Evolutionary conservation across 2,113 vertebrate species (phyloP).

Genomic region (Rhombomys opimus): DNA sequence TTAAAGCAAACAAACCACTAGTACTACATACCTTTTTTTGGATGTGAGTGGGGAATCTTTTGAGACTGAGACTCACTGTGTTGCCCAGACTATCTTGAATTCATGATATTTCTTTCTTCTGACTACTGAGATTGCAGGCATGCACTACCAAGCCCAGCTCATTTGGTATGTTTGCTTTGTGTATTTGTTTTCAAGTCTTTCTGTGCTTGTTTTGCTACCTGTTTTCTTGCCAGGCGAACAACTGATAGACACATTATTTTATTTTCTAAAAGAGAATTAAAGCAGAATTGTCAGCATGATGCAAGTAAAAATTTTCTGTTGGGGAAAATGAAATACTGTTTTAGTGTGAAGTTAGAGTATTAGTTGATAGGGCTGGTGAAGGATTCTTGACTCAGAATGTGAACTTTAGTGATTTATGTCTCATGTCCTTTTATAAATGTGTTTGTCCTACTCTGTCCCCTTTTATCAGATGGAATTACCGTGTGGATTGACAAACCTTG

Average conservation of each 20-base stretch:
- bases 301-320: background rate
- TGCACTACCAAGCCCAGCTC: background rate
- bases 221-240: background rate
- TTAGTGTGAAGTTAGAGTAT: conserved; percentile 17
- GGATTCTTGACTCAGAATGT: conserved; percentile 29
- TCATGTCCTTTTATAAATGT: conserved; percentile 37
- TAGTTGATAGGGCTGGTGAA: conserved; percentile 30
- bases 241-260: background rate
- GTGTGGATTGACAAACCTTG: conserved; percentile 97
- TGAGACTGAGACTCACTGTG: background rate
- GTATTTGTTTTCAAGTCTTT: conserved; percentile 28
- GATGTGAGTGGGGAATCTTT: background rate
- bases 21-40: background rate
- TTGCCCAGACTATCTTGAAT: background rate
- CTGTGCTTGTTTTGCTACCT: conserved; percentile 13
- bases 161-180: background rate
- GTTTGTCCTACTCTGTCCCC: conserved; percentile 40
- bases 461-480: conserved; percentile 96
- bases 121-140: background rate
- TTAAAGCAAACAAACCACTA: background rate
- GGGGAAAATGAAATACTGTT: background rate
- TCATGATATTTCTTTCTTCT: background rate
- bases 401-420: conserved; percentile 22
- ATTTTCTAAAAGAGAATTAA: conserved; percentile 39
- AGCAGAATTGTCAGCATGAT: conserved; percentile 29